Conservation (phyloP, 2,888 invertebrate genomes). For the Troilus luridus region DNA sequence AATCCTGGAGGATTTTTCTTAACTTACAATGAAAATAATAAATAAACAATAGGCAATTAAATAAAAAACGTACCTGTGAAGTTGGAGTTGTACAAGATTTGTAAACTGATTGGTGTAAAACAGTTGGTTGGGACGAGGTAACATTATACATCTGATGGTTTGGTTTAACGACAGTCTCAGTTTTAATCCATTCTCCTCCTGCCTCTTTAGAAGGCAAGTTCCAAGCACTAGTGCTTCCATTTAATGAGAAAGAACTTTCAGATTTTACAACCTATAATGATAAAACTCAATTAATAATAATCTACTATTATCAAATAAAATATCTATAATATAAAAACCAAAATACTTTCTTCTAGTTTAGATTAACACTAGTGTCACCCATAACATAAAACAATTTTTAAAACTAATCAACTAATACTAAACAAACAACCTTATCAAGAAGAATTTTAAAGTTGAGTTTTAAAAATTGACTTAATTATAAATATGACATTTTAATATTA, state of each 20-base stretch:
- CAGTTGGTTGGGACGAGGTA: constrained; percentile 61
- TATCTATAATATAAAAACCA: too few relatives aligned
- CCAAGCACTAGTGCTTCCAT: constrained; percentile 57
- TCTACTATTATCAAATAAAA: not conserved
- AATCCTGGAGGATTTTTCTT: not conserved
- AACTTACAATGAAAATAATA: not conserved
- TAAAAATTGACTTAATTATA: too few relatives aligned
- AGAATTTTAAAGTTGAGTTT: too few relatives aligned
- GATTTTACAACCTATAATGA: constrained; percentile 63
- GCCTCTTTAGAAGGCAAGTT: constrained; percentile 56
- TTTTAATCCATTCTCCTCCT: constrained; percentile 61
- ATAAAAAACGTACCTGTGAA: constrained; percentile 54
- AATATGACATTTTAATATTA: too few relatives aligned
- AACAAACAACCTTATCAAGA: too few relatives aligned
- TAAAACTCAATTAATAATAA: not conserved
- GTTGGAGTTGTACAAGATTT: constrained; percentile 63
- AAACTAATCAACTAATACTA: too few relatives aligned
- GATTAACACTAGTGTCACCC: too few relatives aligned
- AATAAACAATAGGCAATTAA: not conserved
- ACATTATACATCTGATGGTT: constrained; percentile 60
- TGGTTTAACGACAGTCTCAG: constrained; percentile 61
- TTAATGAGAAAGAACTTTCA: constrained; percentile 61
- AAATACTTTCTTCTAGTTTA: too few relatives aligned
- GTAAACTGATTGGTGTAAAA: constrained; percentile 62
- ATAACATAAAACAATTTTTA: too few relatives aligned